These are phyloP conservation scores for Plagiodera versicolora DNA, from an alignment of 2,888 invertebrate genomes.

Conservation along the genomic window DNA sequence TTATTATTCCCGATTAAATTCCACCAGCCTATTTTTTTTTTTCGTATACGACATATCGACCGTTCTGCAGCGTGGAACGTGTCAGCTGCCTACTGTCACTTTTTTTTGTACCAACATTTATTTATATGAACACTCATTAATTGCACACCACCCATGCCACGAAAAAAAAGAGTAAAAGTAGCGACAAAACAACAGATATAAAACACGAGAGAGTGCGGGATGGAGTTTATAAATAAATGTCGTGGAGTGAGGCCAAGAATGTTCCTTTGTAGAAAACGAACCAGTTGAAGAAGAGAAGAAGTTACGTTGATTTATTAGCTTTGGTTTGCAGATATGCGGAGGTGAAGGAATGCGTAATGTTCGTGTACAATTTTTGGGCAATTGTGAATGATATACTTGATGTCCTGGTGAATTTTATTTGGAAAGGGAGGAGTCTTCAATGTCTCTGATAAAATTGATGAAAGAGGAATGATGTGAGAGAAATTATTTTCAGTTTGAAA, in stretches of 20 bases:
- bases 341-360: not conserved
- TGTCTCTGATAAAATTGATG: no score
- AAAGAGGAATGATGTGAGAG: no score
- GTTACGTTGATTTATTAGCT: conserved; percentile 22
- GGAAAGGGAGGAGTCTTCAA: no score
- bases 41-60: no score
- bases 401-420: no score
- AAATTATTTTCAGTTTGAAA: no score
- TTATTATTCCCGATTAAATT: no score
- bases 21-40: no score
- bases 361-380: not conserved
- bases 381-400: no score
- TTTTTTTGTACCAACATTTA: conserved; percentile 6
- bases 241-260: conserved; percentile 33
- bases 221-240: conserved; percentile 31
- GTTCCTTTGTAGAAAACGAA: conserved; percentile 22
- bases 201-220: conserved; percentile 19
- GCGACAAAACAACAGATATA: conserved; percentile 18
- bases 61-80: conserved; percentile 6
- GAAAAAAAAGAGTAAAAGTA: conserved; percentile 12
- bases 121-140: conserved; percentile 26
- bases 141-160: conserved; percentile 25
- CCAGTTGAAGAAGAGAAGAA: conserved; percentile 22
- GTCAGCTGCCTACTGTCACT: conserved; percentile 6
- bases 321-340: conserved; percentile 1